These are phyloP conservation scores for Acanthornis magna DNA, from an alignment of 2,797 vertebrate species.

Conservation along the genomic window DNA sequence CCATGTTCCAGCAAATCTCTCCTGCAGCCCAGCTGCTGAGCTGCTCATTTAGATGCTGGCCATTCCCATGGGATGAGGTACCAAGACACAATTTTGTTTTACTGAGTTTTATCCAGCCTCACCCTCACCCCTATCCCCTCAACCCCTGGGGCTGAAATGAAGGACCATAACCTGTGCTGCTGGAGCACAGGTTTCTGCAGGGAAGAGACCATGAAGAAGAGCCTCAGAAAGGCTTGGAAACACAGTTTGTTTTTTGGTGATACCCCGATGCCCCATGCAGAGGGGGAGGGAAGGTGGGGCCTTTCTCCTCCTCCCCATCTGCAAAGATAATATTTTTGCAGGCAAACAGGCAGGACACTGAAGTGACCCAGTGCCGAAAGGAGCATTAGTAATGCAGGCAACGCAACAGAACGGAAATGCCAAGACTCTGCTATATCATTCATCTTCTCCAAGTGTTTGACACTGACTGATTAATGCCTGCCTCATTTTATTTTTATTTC, in stretches of 20 bases:
- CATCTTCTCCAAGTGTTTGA: constrained; percentile 47
- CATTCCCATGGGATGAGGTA: background rate
- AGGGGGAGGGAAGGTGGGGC: background rate
- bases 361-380: background rate
- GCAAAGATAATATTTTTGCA: constrained; percentile 72
- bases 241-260: background rate
- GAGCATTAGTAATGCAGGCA: constrained; percentile 40
- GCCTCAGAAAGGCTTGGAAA: background rate
- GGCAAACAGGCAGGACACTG: constrained; percentile 44
- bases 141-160: background rate
- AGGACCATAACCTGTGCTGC: rapidly evolving
- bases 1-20: background rate
- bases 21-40: background rate
- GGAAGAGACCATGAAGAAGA: no score
- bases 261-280: background rate
- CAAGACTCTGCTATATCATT: constrained; percentile 29
- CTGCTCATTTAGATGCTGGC: background rate
- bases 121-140: no score
- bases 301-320: background rate
- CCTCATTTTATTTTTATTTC: constrained; percentile 64
- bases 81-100: background rate
- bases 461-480: constrained; percentile 70
- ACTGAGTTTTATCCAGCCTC: background rate
- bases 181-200: background rate
- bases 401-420: constrained; percentile 57